These are phyloP conservation scores for Rhagonycha lutea DNA, from an alignment of 2,888 invertebrate genomes.

Conservation along the genomic window DNA sequence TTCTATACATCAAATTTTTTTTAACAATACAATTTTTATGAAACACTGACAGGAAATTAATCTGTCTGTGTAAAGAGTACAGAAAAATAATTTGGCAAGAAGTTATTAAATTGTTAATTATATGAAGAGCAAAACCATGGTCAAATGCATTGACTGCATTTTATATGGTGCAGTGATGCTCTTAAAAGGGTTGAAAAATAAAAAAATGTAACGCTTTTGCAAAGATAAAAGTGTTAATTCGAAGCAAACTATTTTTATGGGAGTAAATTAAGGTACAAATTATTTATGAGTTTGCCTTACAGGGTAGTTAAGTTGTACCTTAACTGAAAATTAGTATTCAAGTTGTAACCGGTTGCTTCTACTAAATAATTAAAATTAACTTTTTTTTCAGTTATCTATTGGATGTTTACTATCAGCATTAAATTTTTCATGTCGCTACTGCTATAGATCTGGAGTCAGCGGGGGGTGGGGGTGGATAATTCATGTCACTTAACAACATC, in stretches of 20 bases:
- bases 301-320: neutral
- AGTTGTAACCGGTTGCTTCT: neutral
- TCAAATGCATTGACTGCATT: neutral
- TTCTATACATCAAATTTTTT: too few species aligned
- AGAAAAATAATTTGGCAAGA: neutral
- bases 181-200: neutral
- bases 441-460: constrained; percentile 39
- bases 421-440: constrained; percentile 54
- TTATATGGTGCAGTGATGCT: neutral
- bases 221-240: neutral
- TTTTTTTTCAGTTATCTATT: constrained; percentile 22
- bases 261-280: neutral
- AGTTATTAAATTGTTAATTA: neutral
- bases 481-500: constrained; percentile 59
- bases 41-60: neutral
- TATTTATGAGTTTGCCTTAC: neutral
- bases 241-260: neutral
- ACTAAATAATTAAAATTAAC: constrained; percentile 24
- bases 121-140: neutral
- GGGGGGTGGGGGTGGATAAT: constrained; percentile 52
- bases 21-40: neutral
- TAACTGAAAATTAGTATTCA: neutral
- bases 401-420: constrained; percentile 51
- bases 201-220: neutral
- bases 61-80: neutral